phyloP scores from a whole-genome alignment of 2,797 vertebrate genomes.

The Acridotheres tristis region DNA sequence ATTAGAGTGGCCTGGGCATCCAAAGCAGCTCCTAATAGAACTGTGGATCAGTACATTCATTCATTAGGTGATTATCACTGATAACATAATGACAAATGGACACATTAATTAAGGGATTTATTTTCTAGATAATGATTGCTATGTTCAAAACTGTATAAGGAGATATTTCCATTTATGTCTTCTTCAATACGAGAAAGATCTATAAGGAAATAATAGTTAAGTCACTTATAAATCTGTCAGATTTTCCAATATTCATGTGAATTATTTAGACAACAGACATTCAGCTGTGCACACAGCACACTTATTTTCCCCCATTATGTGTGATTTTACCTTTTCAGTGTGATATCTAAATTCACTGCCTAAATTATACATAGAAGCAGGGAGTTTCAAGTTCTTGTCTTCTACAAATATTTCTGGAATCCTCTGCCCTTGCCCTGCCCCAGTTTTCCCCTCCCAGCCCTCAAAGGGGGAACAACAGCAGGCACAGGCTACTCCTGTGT shows the following conservation, averaged over 20 bases:
- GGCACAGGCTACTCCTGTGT: background rate
- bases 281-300: background rate
- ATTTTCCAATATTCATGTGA: background rate
- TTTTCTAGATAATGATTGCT: background rate
- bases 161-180: background rate
- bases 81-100: background rate
- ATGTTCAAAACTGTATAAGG: background rate
- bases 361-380: background rate
- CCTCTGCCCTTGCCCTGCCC: background rate
- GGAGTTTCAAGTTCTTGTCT: background rate
- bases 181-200: background rate
- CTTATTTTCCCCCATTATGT: background rate
- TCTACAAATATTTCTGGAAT: background rate
- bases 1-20: slow-evolving; percentile 55
- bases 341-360: background rate
- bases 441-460: background rate
- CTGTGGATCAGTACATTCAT: background rate
- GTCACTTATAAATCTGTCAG: background rate
- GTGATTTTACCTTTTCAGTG: background rate
- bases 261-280: background rate
- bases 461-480: background rate
- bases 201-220: background rate
- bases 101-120: background rate
- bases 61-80: background rate
- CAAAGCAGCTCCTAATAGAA: slow-evolving; percentile 14